Conservation (phyloP, 2,888 invertebrate genomes). For the Ganaspis brasiliensis region DNA sequence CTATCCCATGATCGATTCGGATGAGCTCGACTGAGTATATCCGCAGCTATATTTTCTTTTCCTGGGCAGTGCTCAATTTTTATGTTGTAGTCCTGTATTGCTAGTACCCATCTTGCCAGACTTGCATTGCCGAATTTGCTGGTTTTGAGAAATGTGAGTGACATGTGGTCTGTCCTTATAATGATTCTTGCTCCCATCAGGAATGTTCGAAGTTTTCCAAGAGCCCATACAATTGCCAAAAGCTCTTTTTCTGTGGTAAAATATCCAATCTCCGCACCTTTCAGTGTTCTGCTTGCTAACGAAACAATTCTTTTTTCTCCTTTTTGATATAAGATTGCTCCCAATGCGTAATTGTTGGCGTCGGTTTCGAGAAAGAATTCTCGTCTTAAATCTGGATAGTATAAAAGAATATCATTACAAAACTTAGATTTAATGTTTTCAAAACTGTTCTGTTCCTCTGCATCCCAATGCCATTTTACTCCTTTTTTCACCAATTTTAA, state of each 20-base stretch:
- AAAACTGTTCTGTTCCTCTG: too few relatives aligned
- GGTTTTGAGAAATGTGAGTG: slow-evolving; percentile 64
- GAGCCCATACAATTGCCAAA: slow-evolving; percentile 47
- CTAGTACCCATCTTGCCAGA: slow-evolving; percentile 66
- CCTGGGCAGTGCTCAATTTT: slow-evolving; percentile 62
- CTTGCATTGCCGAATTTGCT: slow-evolving; percentile 64
- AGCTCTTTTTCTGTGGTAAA: slow-evolving; percentile 52
- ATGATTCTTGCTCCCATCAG: slow-evolving; percentile 58
- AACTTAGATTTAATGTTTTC: too few relatives aligned
- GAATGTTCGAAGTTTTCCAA: slow-evolving; percentile 45
- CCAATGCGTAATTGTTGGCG: slow-evolving; percentile 54
- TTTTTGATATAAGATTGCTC: slow-evolving; percentile 40
- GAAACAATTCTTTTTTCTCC: slow-evolving; percentile 52
- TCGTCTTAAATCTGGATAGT: too few relatives aligned
- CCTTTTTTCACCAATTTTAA: too few relatives aligned
- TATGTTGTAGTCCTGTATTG: slow-evolving; percentile 66
- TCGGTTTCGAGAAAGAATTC: slow-evolving; percentile 55
- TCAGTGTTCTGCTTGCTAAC: slow-evolving; percentile 60
- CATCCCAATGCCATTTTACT: too few relatives aligned
- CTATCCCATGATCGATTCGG: background rate
- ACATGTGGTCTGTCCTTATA: slow-evolving; percentile 66
- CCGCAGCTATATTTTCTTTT: slow-evolving; percentile 60
- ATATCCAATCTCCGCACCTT: slow-evolving; percentile 50
- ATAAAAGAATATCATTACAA: too few relatives aligned
- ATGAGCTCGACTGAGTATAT: slow-evolving; percentile 59